Base-by-base conservation (phyloP, 2,113 vertebrate species). In the Neodontobutis hainanensis region DNA sequence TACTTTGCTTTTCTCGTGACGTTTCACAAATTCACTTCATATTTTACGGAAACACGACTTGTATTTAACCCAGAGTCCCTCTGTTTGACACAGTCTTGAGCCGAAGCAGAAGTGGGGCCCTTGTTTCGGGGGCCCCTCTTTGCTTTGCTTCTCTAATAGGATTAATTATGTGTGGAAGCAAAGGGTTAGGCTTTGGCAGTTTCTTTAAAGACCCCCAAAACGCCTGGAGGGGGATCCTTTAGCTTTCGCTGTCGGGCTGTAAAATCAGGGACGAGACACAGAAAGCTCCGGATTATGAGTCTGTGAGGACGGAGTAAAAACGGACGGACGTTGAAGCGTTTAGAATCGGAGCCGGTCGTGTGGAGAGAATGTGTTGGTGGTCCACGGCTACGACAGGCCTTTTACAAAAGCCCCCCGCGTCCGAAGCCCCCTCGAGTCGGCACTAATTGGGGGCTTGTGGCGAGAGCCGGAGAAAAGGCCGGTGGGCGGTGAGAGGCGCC, bases 361-460 rank as follows among this genome's bases (percentile, higher is more conserved):
- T 5, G 38, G 38, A 75, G 61, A 78, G 65, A 88, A 89, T 73
- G 68, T 91, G 90, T 92, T 91, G 91, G 91, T 92, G 91, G 92
- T 92, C 90, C 81, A 57, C 53, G n/a, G n/a, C n/a, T n/a, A n/a
- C n/a, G 73, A 72, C 81, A 8, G 38, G 38, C 38, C 38, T 8
- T 8, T 5, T 60, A 50, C 69, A 65, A 73, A 75, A 72, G 68
- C 57, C 46, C 43, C 50, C 27, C 32, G 3, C 48, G 12, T 70
- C 5, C 70, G 58, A 15, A 63, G 42, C 27, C 19, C n/a, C 34
- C 51, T 40, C 36, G 40, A 61, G 32, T 62, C 43, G 15, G 12
- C 66, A 77, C 86, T 92, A 92, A 92, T 92, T 92, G 90, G 88
- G 83, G 88, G 81, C 61, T 27, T 77, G 85, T 66, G 75, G 70